These are phyloP conservation scores for Parotocinclus haroldoi DNA, from an alignment of 2,797 vertebrate species.

Conservation along the genomic window DNA sequence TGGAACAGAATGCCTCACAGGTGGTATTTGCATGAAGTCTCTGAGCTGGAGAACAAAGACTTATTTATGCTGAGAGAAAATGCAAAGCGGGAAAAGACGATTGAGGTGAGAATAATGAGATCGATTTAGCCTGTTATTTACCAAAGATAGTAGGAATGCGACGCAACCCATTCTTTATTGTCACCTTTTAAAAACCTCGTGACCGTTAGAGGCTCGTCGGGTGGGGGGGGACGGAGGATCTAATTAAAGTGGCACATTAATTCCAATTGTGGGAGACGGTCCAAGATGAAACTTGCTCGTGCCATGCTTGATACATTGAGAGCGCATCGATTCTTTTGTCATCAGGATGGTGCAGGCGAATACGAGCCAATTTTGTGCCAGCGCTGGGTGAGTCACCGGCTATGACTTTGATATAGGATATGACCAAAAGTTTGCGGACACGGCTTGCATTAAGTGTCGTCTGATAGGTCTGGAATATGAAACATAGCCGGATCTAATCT, in stretches of 20 bases:
- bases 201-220: constrained; percentile 7
- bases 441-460: too few relatives aligned
- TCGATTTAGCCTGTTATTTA: constrained; percentile 6
- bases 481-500: too few relatives aligned
- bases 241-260: constrained; percentile 28
- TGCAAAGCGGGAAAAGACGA: neutral
- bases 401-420: too few relatives aligned
- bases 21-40: too few relatives aligned
- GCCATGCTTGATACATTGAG: constrained; percentile 15
- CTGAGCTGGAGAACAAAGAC: too few relatives aligned
- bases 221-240: neutral
- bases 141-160: neutral
- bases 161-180: constrained; percentile 4
- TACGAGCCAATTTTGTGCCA: too few relatives aligned
- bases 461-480: too few relatives aligned
- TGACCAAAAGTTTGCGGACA: too few relatives aligned
- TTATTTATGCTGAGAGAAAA: too few relatives aligned
- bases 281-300: constrained; percentile 12
- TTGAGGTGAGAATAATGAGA: neutral
- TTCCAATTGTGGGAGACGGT: constrained; percentile 15
- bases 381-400: too few relatives aligned
- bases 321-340: constrained; percentile 1
- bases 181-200: constrained; percentile 5
- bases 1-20: too few relatives aligned
- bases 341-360: neutral